Base-by-base conservation (phyloP, 1,140 invertebrate species). In the Saccostrea glomerata region DNA sequence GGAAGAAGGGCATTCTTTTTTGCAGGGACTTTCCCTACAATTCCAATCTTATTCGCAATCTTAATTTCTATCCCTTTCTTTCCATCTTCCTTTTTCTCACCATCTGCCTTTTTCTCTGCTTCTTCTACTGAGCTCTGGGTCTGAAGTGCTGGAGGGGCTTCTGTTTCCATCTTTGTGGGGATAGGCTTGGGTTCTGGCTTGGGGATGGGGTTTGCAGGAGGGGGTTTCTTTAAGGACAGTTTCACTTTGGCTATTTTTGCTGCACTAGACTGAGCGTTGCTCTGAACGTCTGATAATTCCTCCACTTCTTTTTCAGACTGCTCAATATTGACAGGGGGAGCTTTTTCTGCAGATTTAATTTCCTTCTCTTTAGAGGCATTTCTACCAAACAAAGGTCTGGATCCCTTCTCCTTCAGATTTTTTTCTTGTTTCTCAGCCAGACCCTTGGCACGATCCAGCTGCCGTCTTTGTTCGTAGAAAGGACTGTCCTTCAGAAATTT, bases 391-490 rank as follows among this genome's bases (percentile, higher is more conserved):
- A 30, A 55, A 40, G n/a, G 83, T 84, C 70, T 63, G 15, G 55
- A 73, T 85, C 82, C 70, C 82, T 30, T 88, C 55, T 82, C 56
- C 73, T 86, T 55, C 55, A 82, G 56, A 30, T 86, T 86, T 17
- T 88, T 88, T 70, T 91, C 85, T 63, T 85, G 70, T 30, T 88
- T 88, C 60, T 87, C 84, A 23, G 87, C 70, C 47, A 92, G 82
- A 30, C 89, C 89, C n/a, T 92, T 91, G 5, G 91, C 92, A 70
- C 91, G 91, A 55, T 94, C 93, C 30, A 94, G 86, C 20, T 92
- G 92, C 40, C 87, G 89, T 36, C 92, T 90, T 85, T 92, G 91
- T 86, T 94, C 94, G 90, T 94, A 94, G 87, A 92, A 92, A 30
- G 89, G 92, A 84, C 94, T 93, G 25, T 93, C 91, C 55, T 90